Evolutionary conservation across 2,797 vertebrate species (phyloP).

Genomic region (Eremophila alpestris): DNA sequence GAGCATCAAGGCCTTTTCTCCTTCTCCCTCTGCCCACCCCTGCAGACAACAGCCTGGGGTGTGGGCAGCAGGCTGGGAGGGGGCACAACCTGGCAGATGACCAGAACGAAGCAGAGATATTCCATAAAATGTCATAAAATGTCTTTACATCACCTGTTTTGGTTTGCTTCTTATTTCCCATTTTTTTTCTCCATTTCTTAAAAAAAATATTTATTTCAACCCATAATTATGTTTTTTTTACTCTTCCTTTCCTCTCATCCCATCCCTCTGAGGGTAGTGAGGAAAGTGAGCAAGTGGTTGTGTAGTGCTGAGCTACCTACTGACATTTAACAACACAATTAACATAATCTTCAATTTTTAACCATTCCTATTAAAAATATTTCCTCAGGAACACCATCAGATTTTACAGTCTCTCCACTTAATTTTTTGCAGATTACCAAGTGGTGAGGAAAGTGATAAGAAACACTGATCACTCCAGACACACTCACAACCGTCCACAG

Average conservation of each 20-base stretch:
- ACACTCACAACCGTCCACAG: neutral
- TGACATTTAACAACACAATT: neutral
- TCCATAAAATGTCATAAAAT: neutral
- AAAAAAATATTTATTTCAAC: neutral
- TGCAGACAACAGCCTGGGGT: neutral
- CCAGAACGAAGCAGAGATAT: neutral
- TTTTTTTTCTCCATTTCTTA: neutral
- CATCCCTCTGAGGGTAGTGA: rapidly evolving
- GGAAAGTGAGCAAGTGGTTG: neutral
- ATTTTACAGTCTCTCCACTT: neutral
- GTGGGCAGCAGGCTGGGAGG: neutral
- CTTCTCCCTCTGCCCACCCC: neutral
- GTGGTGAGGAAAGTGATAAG: neutral
- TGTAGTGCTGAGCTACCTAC: neutral
- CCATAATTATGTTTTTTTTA: neutral
- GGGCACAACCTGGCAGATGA: neutral
- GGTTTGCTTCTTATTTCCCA: neutral
- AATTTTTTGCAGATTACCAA: neutral
- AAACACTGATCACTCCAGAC: neutral
- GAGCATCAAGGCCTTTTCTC: neutral
- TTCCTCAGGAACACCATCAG: neutral
- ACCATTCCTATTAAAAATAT: neutral
- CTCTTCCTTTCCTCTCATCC: neutral
- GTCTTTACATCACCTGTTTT: neutral
- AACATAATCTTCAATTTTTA: neutral